Base-by-base conservation (phyloP, 1,140 invertebrate species). In the Leptonema lineaticorne region DNA sequence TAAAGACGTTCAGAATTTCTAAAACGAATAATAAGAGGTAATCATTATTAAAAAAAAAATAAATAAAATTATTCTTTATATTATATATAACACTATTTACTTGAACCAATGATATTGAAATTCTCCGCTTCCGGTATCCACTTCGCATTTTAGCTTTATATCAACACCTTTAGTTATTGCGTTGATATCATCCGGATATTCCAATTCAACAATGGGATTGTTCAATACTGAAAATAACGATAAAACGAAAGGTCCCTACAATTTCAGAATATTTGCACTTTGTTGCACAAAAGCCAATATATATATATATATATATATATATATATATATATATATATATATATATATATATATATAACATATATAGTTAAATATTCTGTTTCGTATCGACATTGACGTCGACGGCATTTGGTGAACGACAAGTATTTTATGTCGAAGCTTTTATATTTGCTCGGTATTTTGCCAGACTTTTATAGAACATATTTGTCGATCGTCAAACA, bases 21-120 rank as follows among this genome's bases (percentile, higher is more conserved):
- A 45, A 11, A 57, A 63, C 6, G 30, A 11, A 56, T 41, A 27
- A 30, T 20, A n/a, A 20, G 6, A 57, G 8, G 26, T 20, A 28
- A 57, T 57, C 14, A 4, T 7, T 24, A 20, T 8, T 57, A 16
- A 57, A 26, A 8, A 26, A 8, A 58, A 8, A 9, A n/a, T 26
- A 6, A n/a, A 8, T 60, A 33, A 37, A 63, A 29, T 11, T 63
- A 63, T 64, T 50, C 53, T 28, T 6, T 58, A 53, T 2, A 50
- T 26, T 16, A 20, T 30, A 22, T 28, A 56, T 41, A 20, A n/a
- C 26, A 41, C 4, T 6, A 14, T 29, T 46, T 53, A 72, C 71
- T 64, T 72, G 68, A 69, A 69, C 71, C 71, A 72, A 27, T 69
- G 68, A 45, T 59, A 72, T 30, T 72, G 71, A 14, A 67, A 41